Base-by-base conservation (phyloP, 1,140 invertebrate genomes). In the Drosophila mauritiana region DNA sequence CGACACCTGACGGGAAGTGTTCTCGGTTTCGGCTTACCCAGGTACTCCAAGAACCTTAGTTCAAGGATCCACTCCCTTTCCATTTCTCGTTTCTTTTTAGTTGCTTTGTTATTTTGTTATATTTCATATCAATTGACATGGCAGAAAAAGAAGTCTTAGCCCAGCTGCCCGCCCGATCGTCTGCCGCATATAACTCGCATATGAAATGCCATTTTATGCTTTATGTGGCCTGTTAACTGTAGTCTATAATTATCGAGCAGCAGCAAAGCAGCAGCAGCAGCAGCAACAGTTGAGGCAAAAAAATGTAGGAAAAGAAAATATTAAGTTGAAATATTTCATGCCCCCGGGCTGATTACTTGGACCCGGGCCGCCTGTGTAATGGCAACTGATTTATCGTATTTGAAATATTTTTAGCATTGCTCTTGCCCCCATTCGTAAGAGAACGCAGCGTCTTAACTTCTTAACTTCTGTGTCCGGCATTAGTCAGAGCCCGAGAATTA, bases 1-100 rank as follows among this genome's bases (percentile, higher is more conserved):
- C 53, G 46, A 69, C 81, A 88, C 84, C 76, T 88, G 83, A 88
- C 83, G 82, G 81, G 82, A 86, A 86, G 59, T 75, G 36, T 37
- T 15, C n/a, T 40, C 1, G 12, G 37, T 39, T 39, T 39, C 22
- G 48, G 17, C n/a, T 13, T 46, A n/a, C 56, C 11, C 40, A 52
- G 67, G 56, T 62, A 15, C 36, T 20, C 13, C 20, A 65, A 20
- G 36, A 51, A 13, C 48, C 13, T 11, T 31, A 31, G 31, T 31
- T 31, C 8, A 10, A 17, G 27, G 48, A 31, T 49, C 25, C 46
- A 49, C 22, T 27, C 12, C 22, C 46, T 11, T 13, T 27, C 45
- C 20, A 11, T 6, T 48, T 13, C 11, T 12, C 12, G 2, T 49
- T 51, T 45, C 48, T 27, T 39, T 53, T 11, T 25, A 12, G 7